Evolutionary conservation across 2,888 invertebrate species (phyloP), one percentile per base, ranked within the genome.

Genomic region (Pristionchus entomophagus): DNA sequence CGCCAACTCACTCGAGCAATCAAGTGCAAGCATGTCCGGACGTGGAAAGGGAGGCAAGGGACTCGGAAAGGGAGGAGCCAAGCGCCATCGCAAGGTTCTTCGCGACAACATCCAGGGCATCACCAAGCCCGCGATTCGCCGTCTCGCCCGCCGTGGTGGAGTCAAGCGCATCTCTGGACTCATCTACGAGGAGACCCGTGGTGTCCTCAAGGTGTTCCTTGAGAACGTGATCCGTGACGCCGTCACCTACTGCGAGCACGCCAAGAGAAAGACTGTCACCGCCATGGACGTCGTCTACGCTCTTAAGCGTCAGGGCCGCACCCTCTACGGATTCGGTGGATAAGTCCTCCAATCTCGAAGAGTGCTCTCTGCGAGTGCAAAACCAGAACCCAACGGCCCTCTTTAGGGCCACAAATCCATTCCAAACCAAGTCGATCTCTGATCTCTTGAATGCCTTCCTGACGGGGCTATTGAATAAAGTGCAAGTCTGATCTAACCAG

Each of bases 201-300:
- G 91, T 80, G 91, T 91, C 73, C 90, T 91, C 65, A 91, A 83
- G 83, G 83, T 83, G 45, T 83, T 83, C 83, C 83, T 83, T 41
- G 83, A 83, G 62, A 83, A 83, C 62, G 83, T 83, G 29, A 96
- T 96, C 90, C 95, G 96, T 56, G 96, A 96, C 93, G 96, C 96
- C 14, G 96, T 96, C 81, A 96, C 96, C 5, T 96, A 96, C 94
- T 96, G 96, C 0, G 96, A 97, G 93, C 96, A 97, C 93, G 96
- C 96, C 59, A 97, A 96, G 94, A 95, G 96, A 90, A 97, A 97
- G 94, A 97, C 96, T 0, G 96, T 96, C 56, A 96, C 96, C 0
- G 96, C 96, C 17, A 96, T 96, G 96, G 96, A 96, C 91, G 96
- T 97, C 22, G 96, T 96, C 77, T 97, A 96, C 93, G 96, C 96